phyloP scores from a whole-genome alignment of 2,888 invertebrate species.

The Agonopterix alstromeriana region DNA sequence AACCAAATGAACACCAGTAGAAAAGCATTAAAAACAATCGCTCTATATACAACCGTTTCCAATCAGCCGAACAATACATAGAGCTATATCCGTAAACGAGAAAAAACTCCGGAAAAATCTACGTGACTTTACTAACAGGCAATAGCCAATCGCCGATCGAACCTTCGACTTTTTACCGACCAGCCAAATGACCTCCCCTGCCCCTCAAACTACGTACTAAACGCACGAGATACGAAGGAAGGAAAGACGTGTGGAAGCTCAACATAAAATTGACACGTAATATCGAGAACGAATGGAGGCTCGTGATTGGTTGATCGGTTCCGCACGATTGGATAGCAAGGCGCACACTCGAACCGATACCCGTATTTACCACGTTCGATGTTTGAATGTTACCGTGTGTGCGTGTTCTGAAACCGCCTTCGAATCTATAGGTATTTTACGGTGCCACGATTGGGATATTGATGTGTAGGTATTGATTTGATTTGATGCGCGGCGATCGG shows the following conservation, averaged over 20 bases:
- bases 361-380: slow-evolving; percentile 44
- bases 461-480: slow-evolving; percentile 29
- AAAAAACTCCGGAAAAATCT: slow-evolving; percentile 62
- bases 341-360: slow-evolving; percentile 79
- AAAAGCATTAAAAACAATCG: no score
- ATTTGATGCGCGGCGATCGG: slow-evolving; percentile 26
- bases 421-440: slow-evolving; percentile 50
- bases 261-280: slow-evolving; percentile 21
- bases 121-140: slow-evolving; percentile 57
- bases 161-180: slow-evolving; percentile 37
- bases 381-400: slow-evolving; percentile 30
- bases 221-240: slow-evolving; percentile 4
- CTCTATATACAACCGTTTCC: background rate
- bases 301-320: slow-evolving; percentile 77
- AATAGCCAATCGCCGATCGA: slow-evolving; percentile 69
- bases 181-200: slow-evolving; percentile 24
- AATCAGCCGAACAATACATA: background rate
- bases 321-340: slow-evolving; percentile 66
- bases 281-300: slow-evolving; percentile 55
- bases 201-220: slow-evolving; percentile 14
- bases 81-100: slow-evolving; percentile 9
- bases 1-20: no score
- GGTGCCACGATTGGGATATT: slow-evolving; percentile 29
- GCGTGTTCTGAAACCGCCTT: slow-evolving; percentile 50
- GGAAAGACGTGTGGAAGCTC: slow-evolving; percentile 20